Conservation (phyloP, 1,140 invertebrate genomes). For the Panonychus citri region DNA sequence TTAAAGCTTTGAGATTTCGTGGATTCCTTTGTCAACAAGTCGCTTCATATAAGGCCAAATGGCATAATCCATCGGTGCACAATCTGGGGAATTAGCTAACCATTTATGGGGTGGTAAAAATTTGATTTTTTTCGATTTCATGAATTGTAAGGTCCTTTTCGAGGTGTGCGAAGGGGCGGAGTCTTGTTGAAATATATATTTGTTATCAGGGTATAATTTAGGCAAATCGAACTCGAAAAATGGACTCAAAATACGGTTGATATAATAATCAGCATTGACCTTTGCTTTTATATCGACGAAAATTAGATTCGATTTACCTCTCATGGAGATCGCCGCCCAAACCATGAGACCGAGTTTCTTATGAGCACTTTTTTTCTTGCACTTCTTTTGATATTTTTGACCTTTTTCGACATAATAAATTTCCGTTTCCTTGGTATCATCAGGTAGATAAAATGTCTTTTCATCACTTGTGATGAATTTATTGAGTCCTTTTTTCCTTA, state of each 20-base stretch:
- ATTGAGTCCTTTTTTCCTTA: neutral
- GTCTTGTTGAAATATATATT: neutral
- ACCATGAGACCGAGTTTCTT: no score
- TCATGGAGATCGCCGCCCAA: neutral
- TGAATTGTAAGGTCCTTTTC: neutral
- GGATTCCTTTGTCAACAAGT: neutral
- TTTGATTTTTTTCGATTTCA: neutral
- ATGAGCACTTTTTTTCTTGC: no score
- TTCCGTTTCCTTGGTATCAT: neutral
- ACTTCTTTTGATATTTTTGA: neutral
- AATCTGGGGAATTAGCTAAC: neutral
- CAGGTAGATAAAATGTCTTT: neutral
- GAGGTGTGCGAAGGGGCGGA: neutral
- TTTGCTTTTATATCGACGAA: neutral
- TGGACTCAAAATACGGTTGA: neutral
- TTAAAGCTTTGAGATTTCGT: neutral
- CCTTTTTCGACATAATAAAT: neutral
- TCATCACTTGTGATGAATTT: neutral
- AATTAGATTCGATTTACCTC: neutral
- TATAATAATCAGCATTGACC: neutral
- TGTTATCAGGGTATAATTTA: neutral
- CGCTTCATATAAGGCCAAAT: neutral
- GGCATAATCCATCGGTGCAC: neutral
- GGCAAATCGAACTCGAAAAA: neutral
- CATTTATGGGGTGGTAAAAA: neutral